Percentiles rank a stretch among this genome's conserved stretches.
phyloP scores from a whole-genome alignment of 2,113 vertebrate genomes.

The human (Homo sapiens) region DNA sequence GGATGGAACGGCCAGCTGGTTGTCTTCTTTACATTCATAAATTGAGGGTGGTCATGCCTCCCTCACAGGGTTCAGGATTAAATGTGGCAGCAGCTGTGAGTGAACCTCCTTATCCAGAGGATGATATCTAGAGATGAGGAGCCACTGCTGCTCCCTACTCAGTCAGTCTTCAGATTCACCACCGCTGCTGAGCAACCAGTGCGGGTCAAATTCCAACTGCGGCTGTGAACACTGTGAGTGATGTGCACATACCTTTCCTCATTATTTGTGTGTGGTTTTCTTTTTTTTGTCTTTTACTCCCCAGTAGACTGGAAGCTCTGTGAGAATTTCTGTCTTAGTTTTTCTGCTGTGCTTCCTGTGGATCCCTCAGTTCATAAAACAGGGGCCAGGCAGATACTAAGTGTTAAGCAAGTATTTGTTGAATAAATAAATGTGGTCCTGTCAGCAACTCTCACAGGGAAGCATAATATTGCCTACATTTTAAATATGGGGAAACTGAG shows the following conservation, averaged over 20 bases:
- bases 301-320: neutral
- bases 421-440: neutral
- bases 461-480: too few relatives aligned
- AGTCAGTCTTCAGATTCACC: fast-evolving
- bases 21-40: neutral
- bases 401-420: neutral
- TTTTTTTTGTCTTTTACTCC: neutral
- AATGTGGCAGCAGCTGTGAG: neutral
- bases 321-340: too few relatives aligned
- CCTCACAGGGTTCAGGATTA: neutral
- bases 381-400: neutral
- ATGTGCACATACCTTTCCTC: neutral
- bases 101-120: neutral
- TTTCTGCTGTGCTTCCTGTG: neutral
- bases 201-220: neutral
- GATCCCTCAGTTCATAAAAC: neutral
- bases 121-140: fast-evolving
- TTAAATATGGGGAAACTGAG: neutral
- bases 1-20: neutral
- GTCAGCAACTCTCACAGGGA: too few relatives aligned
- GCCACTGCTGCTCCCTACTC: neutral
- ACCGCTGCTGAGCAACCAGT: fast-evolving
- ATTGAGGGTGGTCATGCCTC: too few relatives aligned
- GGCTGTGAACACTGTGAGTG: fast-evolving
- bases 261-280: neutral